Conservation (phyloP, 2,888 invertebrate species). For the Himalopsyche kuldschensis region DNA sequence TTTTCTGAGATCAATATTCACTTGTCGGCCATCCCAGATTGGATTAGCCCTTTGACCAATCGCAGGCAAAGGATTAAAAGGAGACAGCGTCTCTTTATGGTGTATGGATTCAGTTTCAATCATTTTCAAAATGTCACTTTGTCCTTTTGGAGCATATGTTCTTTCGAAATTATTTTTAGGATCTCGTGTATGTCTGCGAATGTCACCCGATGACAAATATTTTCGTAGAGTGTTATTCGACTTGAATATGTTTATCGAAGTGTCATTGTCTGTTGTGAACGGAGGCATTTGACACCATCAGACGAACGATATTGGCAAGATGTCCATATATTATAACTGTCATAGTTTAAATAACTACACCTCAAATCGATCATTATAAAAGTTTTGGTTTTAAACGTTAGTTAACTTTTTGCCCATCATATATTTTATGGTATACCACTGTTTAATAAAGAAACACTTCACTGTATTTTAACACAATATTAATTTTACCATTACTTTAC, state of each 20-base stretch:
- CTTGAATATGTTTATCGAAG: neutral
- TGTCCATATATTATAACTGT: neutral
- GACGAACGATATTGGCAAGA: neutral
- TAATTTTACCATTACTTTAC: too few species aligned
- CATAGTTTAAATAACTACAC: neutral
- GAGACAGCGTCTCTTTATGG: constrained; percentile 49
- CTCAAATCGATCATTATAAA: neutral
- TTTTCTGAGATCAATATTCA: constrained; percentile 47
- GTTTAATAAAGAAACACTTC: too few species aligned
- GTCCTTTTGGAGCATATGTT: constrained; percentile 13
- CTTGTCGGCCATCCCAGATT: constrained; percentile 6
- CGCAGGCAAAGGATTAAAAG: constrained; percentile 56
- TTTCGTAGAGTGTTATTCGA: neutral
- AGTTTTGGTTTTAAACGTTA: neutral
- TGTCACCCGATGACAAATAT: neutral
- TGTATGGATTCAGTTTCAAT: constrained; percentile 51
- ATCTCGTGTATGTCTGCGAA: neutral
- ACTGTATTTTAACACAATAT: too few species aligned
- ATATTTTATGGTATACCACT: too few species aligned
- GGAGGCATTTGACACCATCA: neutral
- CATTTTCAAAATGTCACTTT: constrained; percentile 44
- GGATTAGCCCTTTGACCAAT: constrained; percentile 47
- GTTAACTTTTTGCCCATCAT: neutral
- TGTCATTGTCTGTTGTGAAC: neutral
- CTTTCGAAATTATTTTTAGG: neutral